Evolutionary conservation across 2,797 vertebrate genomes (phyloP).

Genomic region (Benthosema pterotum): DNA sequence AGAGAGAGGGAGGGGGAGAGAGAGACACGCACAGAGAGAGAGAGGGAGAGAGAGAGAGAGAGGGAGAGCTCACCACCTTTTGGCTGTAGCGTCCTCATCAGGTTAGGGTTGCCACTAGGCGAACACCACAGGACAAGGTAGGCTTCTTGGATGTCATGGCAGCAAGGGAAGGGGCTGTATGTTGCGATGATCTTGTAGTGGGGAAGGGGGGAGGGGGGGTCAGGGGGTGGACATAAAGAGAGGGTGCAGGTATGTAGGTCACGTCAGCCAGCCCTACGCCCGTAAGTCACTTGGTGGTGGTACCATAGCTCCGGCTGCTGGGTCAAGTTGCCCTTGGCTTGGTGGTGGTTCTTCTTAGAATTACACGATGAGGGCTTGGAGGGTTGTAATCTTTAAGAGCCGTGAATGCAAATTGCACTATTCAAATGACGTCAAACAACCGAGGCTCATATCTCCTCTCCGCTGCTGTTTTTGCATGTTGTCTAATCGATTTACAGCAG

Average conservation of each 20-base stretch:
- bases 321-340: slow-evolving; percentile 51
- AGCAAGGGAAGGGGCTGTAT: slow-evolving; percentile 27
- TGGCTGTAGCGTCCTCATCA: slow-evolving; percentile 50
- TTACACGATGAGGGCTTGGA: slow-evolving; percentile 17
- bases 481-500: too few species aligned
- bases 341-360: slow-evolving; percentile 57
- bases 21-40: slow-evolving; percentile 66
- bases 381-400: slow-evolving; percentile 16
- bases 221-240: neutral
- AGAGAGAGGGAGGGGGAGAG: slow-evolving; percentile 41
- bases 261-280: slow-evolving; percentile 51
- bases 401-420: neutral
- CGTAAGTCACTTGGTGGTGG: slow-evolving; percentile 33
- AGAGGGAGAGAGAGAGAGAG: slow-evolving; percentile 11
- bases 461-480: too few species aligned
- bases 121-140: slow-evolving; percentile 75
- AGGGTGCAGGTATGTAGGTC: slow-evolving; percentile 49
- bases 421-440: too few species aligned
- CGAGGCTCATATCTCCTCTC: too few species aligned
- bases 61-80: slow-evolving; percentile 59
- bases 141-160: slow-evolving; percentile 49
- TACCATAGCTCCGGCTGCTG: slow-evolving; percentile 23
- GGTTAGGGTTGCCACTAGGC: slow-evolving; percentile 66
- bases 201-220: slow-evolving; percentile 17
- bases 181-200: slow-evolving; percentile 27